Percentiles rank a stretch among this genome's conserved stretches.
Evolutionary conservation across 2,113 vertebrate genomes (phyloP).

Genomic region (Aviceda subcristata): DNA sequence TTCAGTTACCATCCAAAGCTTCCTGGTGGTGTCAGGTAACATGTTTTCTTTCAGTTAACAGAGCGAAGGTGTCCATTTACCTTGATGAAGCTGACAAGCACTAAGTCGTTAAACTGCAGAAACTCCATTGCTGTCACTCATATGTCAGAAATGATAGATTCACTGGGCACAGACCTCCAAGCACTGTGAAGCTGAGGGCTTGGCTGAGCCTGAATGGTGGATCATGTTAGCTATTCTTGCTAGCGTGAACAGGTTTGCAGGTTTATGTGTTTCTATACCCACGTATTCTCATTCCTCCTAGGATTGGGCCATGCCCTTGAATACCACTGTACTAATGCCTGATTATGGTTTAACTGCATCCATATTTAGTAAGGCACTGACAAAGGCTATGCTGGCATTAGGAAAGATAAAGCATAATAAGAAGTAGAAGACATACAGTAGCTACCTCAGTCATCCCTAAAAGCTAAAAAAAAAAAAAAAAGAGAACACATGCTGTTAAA

Average conservation of each 20-base stretch:
- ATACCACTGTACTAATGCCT: neutral
- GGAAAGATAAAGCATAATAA: neutral
- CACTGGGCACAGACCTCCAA: neutral
- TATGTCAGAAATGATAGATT: slow-evolving; percentile 29
- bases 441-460: neutral
- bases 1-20: neutral
- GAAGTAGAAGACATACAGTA: neutral
- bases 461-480: neutral
- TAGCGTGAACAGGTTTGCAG: neutral
- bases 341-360: neutral
- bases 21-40: neutral
- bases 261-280: neutral
- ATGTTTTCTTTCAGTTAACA: neutral
- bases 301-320: neutral
- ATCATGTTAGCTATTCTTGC: neutral
- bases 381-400: neutral
- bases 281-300: neutral
- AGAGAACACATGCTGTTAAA: neutral
- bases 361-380: neutral
- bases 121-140: slow-evolving; percentile 28
- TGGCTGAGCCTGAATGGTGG: neutral
- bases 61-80: neutral
- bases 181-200: neutral
- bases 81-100: slow-evolving; percentile 5
- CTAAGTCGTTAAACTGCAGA: neutral